Conservation (phyloP, 2,888 invertebrate genomes). For the Unio pictorum region DNA sequence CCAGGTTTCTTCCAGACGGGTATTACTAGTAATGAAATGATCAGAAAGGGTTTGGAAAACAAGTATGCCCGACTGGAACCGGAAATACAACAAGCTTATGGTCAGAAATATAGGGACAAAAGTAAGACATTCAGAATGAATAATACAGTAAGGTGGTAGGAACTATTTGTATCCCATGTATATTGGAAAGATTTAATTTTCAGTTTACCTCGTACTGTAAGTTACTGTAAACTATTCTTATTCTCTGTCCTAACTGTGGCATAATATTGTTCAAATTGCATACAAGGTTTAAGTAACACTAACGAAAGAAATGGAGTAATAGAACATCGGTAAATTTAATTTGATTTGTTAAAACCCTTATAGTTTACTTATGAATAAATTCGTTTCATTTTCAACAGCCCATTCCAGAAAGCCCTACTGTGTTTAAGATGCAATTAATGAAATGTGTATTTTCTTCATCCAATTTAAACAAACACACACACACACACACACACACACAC, state of each 20-base stretch:
- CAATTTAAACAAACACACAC: too few species aligned
- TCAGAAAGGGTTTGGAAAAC: conserved; percentile 37
- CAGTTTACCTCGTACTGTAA: neutral
- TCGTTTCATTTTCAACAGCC: too few species aligned
- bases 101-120: conserved; percentile 4
- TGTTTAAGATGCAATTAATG: too few species aligned
- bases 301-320: neutral
- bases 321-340: too few species aligned
- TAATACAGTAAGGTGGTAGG: too few species aligned
- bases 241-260: too few species aligned
- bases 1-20: conserved; percentile 40
- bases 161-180: too few species aligned
- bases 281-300: neutral
- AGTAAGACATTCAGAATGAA: conserved; percentile 1
- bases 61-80: conserved; percentile 4
- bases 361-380: too few species aligned
- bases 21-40: conserved; percentile 14
- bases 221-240: neutral
- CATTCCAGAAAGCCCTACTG: too few species aligned
- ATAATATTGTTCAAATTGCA: neutral
- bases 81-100: conserved; percentile 12
- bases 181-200: neutral
- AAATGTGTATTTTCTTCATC: too few species aligned
- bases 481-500: too few species aligned
- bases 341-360: too few species aligned